Conservation (phyloP, 2,113 vertebrate genomes). For the Syrmaticus mikado region DNA sequence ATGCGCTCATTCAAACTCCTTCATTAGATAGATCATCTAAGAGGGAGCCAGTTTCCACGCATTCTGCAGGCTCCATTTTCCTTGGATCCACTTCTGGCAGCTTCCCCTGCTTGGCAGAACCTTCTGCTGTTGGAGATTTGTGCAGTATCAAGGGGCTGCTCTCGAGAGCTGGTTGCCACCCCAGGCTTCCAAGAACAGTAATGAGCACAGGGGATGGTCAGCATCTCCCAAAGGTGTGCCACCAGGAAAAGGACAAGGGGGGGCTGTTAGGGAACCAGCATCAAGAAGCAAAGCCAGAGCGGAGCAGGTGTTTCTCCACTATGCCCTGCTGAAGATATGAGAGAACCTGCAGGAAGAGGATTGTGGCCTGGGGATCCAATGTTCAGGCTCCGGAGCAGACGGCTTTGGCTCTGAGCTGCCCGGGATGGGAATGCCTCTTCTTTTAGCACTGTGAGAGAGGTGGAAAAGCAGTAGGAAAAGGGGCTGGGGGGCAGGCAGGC, state of each 20-base stretch:
- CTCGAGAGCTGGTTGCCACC: not conserved
- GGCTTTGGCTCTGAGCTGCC: not conserved
- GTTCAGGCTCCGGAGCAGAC: not conserved
- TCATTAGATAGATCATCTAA: constrained; percentile 61
- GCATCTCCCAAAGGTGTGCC: not conserved
- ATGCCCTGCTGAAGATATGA: not conserved
- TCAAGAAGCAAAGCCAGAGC: not conserved
- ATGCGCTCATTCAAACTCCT: constrained; percentile 12
- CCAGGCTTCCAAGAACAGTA: not conserved
- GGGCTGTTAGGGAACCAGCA: not conserved
- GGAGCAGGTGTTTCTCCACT: not conserved
- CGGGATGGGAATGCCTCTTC: not conserved
- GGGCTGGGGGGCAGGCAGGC: not conserved
- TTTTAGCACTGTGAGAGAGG: fast-evolving
- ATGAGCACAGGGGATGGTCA: not conserved
- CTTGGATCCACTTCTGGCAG: constrained; percentile 36
- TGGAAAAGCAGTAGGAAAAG: not conserved
- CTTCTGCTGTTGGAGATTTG: not conserved
- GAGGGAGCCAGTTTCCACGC: constrained; percentile 65
- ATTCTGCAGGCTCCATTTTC: constrained; percentile 57
- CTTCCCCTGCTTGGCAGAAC: constrained; percentile 18
- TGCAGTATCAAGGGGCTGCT: not conserved
- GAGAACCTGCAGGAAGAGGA: not conserved
- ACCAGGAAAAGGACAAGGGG: not conserved
- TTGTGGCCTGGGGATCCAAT: not conserved